Conservation (phyloP, 2,113 vertebrate genomes). For the Panthera uncia region DNA sequence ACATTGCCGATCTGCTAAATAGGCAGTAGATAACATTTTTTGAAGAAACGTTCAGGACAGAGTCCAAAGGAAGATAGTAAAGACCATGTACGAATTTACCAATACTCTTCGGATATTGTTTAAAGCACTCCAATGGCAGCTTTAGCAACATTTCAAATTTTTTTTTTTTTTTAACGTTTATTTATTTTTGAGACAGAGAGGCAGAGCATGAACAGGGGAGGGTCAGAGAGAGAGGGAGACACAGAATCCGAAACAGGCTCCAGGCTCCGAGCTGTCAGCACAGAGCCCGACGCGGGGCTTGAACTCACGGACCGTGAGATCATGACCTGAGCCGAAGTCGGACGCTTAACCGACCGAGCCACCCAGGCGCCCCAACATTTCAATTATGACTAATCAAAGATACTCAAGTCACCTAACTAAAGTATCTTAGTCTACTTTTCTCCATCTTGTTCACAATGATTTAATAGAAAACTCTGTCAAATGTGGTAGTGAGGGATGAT, state of each 20-base stretch:
- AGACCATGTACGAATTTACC: background rate
- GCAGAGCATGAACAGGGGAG: too few species aligned
- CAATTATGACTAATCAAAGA: background rate
- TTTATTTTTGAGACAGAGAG: too few species aligned
- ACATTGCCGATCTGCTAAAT: background rate
- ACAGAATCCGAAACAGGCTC: too few species aligned
- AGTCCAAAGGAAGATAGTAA: background rate
- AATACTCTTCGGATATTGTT: background rate
- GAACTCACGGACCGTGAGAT: too few species aligned
- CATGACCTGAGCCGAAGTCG: too few species aligned
- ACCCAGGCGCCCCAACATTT: background rate
- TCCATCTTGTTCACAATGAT: background rate
- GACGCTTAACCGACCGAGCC: too few species aligned
- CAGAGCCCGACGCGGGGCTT: too few species aligned
- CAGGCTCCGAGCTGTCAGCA: too few species aligned
- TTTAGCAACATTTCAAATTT: background rate
- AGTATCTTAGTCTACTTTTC: background rate
- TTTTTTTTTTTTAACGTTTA: background rate
- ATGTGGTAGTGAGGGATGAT: background rate
- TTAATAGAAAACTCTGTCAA: background rate
- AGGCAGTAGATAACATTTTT: background rate
- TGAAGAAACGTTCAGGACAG: background rate
- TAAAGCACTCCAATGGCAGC: background rate
- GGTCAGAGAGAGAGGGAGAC: too few species aligned
- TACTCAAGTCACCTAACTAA: background rate